Conservation (phyloP, 2,113 vertebrate species). For the Marmota monax region DNA sequence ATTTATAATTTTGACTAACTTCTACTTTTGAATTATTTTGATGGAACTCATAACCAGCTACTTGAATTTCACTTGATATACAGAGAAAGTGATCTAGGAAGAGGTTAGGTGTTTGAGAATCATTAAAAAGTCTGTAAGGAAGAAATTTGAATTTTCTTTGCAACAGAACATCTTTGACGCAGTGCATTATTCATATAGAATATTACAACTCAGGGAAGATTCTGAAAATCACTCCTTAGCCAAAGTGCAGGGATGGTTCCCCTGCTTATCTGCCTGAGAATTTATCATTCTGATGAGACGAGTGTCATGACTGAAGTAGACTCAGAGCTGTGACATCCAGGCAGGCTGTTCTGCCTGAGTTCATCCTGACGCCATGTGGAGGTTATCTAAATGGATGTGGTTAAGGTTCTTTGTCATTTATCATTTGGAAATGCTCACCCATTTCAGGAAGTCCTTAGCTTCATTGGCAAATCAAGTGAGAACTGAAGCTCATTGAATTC, state of each 20-base stretch:
- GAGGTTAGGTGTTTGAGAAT: constrained; percentile 60
- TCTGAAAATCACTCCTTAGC: constrained; percentile 51
- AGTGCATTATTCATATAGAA: constrained; percentile 68
- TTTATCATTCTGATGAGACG: constrained; percentile 65
- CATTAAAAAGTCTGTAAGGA: constrained; percentile 68
- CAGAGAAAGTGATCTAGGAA: constrained; percentile 54
- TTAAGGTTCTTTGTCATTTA: constrained; percentile 53
- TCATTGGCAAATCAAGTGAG: constrained; percentile 66
- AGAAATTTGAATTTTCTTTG: constrained; percentile 73
- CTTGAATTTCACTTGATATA: constrained; percentile 66
- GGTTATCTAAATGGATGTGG: constrained; percentile 56
- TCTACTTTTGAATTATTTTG: constrained; percentile 61
- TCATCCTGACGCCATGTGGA: neutral
- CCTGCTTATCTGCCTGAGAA: constrained; percentile 57
- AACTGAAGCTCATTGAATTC: constrained; percentile 53
- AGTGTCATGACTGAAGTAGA: constrained; percentile 37
- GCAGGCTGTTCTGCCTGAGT: constrained; percentile 45
- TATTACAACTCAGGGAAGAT: constrained; percentile 57
- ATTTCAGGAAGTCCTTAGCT: constrained; percentile 31
- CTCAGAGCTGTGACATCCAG: constrained; percentile 46
- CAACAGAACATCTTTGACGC: constrained; percentile 63
- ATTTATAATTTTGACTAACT: constrained; percentile 65
- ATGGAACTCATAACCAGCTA: constrained; percentile 30
- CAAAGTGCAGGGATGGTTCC: neutral
- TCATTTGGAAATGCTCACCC: constrained; percentile 51